These are phyloP conservation scores for Diploscapter pachys DNA, from an alignment of 1,140 invertebrate genomes.

Conservation along the genomic window DNA sequence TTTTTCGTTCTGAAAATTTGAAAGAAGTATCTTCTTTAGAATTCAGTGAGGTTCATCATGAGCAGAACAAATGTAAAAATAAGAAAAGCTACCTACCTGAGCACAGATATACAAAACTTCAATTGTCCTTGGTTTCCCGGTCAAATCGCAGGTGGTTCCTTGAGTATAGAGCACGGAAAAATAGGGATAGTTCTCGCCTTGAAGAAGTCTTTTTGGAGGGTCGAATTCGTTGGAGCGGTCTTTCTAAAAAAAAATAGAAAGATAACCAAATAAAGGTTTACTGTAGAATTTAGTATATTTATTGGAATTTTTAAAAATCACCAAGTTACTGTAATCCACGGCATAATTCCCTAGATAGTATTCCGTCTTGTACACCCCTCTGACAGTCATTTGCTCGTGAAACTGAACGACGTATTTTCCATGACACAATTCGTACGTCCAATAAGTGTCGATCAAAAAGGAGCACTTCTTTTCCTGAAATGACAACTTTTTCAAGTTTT, in stretches of 20 bases:
- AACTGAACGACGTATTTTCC: constrained; percentile 35
- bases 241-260: background rate
- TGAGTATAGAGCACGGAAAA: constrained; percentile 35
- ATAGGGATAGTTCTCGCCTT: constrained; percentile 34
- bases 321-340: constrained; percentile 7
- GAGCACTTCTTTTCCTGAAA: background rate
- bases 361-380: background rate
- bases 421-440: constrained; percentile 36
- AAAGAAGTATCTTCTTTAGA: constrained; percentile 60
- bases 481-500: background rate
- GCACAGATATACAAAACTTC: constrained; percentile 64
- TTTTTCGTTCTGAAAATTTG: constrained; percentile 56
- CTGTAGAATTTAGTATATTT: no score
- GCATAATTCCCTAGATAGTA: constrained; percentile 31
- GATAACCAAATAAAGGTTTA: no score
- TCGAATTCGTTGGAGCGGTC: constrained; percentile 31
- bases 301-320: constrained; percentile 2
- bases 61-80: no score
- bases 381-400: constrained; percentile 32
- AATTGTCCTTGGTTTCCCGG: constrained; percentile 73
- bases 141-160: constrained; percentile 85
- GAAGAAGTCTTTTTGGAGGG: constrained; percentile 28
- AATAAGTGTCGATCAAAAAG: constrained; percentile 22
- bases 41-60: no score
- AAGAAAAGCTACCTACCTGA: constrained; percentile 63